Percentiles rank a stretch among this genome's conserved stretches.
These are phyloP conservation scores for Brachymystax lenok DNA, from an alignment of 2,797 vertebrate genomes.

Conservation along the genomic window DNA sequence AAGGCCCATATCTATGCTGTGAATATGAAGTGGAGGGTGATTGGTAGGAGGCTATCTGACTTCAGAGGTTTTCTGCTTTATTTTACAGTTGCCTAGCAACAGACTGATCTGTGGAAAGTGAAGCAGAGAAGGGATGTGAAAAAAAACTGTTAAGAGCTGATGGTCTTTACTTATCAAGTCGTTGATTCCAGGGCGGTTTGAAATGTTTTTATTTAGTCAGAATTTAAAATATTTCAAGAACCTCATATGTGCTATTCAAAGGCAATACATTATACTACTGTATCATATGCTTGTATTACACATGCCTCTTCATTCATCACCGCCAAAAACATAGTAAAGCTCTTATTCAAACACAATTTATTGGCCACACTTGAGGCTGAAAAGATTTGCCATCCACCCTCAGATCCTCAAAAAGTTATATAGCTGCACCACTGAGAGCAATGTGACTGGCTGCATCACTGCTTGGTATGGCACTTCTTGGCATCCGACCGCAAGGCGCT, in stretches of 20 bases:
- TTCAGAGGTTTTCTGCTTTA: constrained; percentile 72
- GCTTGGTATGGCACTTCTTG: no score
- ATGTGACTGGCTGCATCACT: no score
- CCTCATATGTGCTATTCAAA: neutral
- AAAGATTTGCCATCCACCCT: no score
- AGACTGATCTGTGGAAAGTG: constrained; percentile 48
- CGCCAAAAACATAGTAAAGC: neutral
- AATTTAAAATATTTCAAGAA: neutral
- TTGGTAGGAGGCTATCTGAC: constrained; percentile 62
- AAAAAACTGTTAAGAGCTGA: constrained; percentile 64
- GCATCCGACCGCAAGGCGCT: no score
- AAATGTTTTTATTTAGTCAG: neutral
- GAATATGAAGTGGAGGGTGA: constrained; percentile 40
- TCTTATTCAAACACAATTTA: neutral
- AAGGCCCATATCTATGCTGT: constrained; percentile 23
- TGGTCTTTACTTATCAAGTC: constrained; percentile 35
- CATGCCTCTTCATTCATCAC: neutral
- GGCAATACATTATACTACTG: neutral
- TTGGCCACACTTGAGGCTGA: neutral
- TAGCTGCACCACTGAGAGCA: no score
- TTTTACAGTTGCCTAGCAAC: constrained; percentile 85
- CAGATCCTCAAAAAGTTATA: no score
- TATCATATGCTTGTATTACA: neutral
- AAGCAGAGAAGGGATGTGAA: constrained; percentile 51
- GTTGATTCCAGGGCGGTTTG: constrained; percentile 36